Percentiles rank a stretch among this genome's conserved stretches.
Evolutionary conservation across 2,113 vertebrate species (phyloP).

Genomic region (Rallus limicola): DNA sequence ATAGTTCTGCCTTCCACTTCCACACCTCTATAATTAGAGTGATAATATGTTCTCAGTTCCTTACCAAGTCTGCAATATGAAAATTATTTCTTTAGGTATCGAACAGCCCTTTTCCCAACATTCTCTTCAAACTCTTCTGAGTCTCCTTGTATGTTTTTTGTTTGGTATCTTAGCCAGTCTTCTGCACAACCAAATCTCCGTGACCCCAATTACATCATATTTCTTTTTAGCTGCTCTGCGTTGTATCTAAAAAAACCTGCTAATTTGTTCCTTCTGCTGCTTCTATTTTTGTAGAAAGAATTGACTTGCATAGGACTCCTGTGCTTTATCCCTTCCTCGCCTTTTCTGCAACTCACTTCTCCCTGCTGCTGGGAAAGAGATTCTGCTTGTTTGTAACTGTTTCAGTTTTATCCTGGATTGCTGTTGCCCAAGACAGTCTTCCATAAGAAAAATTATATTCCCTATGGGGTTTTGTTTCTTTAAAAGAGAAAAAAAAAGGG

Average conservation of each 20-base stretch:
- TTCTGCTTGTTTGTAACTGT: background rate
- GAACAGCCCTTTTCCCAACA: background rate
- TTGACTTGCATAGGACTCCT: background rate
- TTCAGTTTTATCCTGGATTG: background rate
- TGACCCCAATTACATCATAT: slow-evolving; percentile 1
- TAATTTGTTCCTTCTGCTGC: slow-evolving; percentile 41
- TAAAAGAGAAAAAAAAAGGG: background rate
- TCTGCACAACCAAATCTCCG: background rate
- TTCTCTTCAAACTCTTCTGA: background rate
- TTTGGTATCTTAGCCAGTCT: background rate
- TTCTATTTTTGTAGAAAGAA: slow-evolving; percentile 29
- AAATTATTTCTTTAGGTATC: background rate
- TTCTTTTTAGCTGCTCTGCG: slow-evolving; percentile 1
- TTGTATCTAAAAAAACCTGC: slow-evolving; percentile 6
- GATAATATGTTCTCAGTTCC: background rate
- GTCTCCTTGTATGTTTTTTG: background rate
- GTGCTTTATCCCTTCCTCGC: background rate
- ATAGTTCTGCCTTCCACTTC: background rate
- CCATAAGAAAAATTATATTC: background rate
- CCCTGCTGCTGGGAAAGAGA: background rate
- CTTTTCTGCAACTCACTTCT: background rate
- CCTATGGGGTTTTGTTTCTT: background rate
- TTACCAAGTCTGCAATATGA: background rate
- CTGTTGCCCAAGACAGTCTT: background rate
- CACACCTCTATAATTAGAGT: background rate